Base-by-base conservation (phyloP, 2,888 invertebrate genomes). In the Coenonympha glycerion region DNA sequence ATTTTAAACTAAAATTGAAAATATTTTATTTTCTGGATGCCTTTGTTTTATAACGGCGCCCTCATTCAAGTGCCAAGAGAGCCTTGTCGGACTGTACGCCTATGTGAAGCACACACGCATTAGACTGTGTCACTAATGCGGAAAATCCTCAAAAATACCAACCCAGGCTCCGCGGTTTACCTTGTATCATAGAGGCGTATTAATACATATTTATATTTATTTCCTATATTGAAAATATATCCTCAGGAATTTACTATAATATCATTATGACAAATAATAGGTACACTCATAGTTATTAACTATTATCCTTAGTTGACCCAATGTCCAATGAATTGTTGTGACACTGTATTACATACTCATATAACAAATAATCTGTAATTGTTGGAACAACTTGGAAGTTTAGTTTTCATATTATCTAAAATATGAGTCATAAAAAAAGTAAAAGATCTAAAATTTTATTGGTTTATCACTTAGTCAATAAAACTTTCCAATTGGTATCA, bases 91-190 rank as follows among this genome's bases (percentile, higher is more conserved):
- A n/a, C n/a, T n/a, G n/a, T n/a, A n/a, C n/a, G n/a, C n/a, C n/a
- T n/a, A n/a, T n/a, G n/a, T n/a, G n/a, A n/a, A n/a, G n/a, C n/a
- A n/a, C n/a, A n/a, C n/a, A n/a, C n/a, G n/a, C 24, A 24, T 24
- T 9, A 24, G 24, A 9, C 2, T 8, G 24, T 24, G n/a, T 24
- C 2, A 24, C 24, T 6, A 24, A 8, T 13, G 15, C 4, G 39
- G 39, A 39, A 39, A 39, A 24, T 24, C 39, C 39, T 24, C 22
- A 24, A 16, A 39, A 24, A 22, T 22, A 37, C 21, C 37, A 37
- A 1, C 3, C 16, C 15, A 16, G 3, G 9, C 8, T 1, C 3
- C 9, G 16, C 15, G 8, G 16, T 15, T 39, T 39, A 39, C 39
- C 39, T 39, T 15, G 15, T 36, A 24, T 8, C 15, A 15, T 9